Conservation (phyloP, 1,140 invertebrate genomes). For the Zophobas atratus region DNA sequence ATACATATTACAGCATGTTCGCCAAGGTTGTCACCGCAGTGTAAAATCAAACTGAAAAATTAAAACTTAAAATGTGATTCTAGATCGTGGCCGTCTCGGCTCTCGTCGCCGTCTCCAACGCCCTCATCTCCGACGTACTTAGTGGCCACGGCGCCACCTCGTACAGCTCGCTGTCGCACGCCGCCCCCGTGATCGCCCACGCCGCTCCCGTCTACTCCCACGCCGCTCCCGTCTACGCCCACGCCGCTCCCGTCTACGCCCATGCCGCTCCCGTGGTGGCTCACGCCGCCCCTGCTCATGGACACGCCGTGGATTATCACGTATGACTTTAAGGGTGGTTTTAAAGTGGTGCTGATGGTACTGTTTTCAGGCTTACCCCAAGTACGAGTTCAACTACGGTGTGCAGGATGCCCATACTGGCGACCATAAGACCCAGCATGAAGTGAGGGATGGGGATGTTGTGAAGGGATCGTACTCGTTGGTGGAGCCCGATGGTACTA, state of each 20-base stretch:
- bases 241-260: conserved; percentile 12
- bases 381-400: conserved; percentile 65
- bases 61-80: conserved; percentile 32
- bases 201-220: conserved; percentile 65
- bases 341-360: background rate
- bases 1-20: conserved; percentile 7
- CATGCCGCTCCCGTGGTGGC: conserved; percentile 3
- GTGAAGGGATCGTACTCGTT: conserved; percentile 29
- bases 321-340: background rate
- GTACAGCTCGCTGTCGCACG: background rate
- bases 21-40: conserved; percentile 30
- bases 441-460: conserved; percentile 63
- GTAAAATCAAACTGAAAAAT: background rate
- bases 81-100: conserved; percentile 42
- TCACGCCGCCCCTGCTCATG: conserved; percentile 9
- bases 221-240: conserved; percentile 40
- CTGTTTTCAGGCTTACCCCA: conserved; percentile 48
- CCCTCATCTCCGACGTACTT: conserved; percentile 16
- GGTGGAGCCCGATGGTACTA: conserved; percentile 70
- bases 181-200: conserved; percentile 63
- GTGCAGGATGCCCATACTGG: conserved; percentile 65
- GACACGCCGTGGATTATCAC: conserved; percentile 17
- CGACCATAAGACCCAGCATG: conserved; percentile 65
- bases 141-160: conserved; percentile 48
- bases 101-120: conserved; percentile 32